Evolutionary conservation across 1,140 invertebrate species (phyloP).

Genomic region (Littorina saxatilis): DNA sequence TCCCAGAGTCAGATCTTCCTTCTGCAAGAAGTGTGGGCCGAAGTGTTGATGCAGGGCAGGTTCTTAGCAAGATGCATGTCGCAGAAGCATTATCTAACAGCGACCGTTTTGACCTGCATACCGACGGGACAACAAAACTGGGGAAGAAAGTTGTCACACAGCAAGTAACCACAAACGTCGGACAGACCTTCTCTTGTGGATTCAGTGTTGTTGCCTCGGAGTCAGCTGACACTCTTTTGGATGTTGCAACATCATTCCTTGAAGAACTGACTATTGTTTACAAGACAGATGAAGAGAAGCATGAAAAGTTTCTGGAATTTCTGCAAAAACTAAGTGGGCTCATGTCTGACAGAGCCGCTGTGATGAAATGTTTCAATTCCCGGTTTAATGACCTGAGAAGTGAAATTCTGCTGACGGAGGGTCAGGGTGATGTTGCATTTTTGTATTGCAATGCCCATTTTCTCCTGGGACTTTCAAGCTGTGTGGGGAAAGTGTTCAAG

Average conservation of each 20-base stretch:
- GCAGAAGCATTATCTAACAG: background rate
- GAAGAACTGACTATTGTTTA: background rate
- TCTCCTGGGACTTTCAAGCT: background rate
- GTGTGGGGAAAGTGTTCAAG: background rate
- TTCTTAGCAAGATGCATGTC: background rate
- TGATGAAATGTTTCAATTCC: background rate
- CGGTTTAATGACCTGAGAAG: background rate
- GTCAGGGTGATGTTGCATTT: background rate
- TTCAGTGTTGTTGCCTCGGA: background rate
- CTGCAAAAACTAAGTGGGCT: background rate
- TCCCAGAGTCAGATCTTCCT: background rate
- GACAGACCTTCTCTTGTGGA: background rate
- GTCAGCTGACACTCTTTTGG: background rate
- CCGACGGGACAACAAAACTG: background rate
- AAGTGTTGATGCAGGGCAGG: background rate
- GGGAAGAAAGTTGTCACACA: background rate
- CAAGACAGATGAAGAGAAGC: background rate
- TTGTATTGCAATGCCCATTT: background rate
- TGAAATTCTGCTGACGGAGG: background rate
- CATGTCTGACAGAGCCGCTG: background rate
- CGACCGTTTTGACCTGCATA: background rate
- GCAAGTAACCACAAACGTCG: background rate
- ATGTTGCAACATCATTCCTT: background rate
- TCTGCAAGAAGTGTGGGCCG: background rate
- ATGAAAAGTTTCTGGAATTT: background rate